A percentile compares a stretch with the other conserved stretches of the same genome.
Evolutionary conservation across 2,888 invertebrate species (phyloP).

Genomic region (Napeogenes inachia): DNA sequence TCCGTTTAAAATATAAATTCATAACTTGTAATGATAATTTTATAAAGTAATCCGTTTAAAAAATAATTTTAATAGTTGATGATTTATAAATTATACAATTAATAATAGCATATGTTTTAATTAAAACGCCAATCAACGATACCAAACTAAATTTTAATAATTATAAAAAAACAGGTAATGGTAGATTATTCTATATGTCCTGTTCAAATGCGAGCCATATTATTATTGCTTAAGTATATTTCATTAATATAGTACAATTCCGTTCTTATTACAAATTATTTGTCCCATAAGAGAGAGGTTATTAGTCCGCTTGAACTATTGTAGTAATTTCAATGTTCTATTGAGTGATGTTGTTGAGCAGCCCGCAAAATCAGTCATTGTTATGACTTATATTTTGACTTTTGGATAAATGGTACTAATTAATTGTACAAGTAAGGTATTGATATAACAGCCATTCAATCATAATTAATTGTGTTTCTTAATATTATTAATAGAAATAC

Average conservation of each 20-base stretch:
- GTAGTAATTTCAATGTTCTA: conserved; percentile 1
- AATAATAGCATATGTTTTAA: no score
- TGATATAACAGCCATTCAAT: no score
- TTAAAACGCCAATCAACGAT: no score
- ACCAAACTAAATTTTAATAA: no score
- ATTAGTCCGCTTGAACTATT: not conserved
- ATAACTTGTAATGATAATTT: not conserved
- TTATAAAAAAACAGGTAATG: no score
- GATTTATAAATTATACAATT: no score
- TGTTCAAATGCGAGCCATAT: not conserved
- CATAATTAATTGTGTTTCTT: no score
- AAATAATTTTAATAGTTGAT: not conserved
- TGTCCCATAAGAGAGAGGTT: not conserved
- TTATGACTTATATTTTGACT: not conserved
- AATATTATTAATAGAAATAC: no score
- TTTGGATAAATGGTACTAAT: no score
- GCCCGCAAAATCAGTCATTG: not conserved
- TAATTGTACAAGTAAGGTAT: no score
- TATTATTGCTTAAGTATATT: not conserved
- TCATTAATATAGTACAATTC: not conserved
- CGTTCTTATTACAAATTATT: not conserved
- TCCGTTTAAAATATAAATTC: not conserved
- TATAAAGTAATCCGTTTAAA: not conserved
- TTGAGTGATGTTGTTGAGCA: not conserved
- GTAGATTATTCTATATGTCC: no score